Evolutionary conservation across 2,888 invertebrate genomes (phyloP).

Genomic region (Drosophila kanekoi): DNA sequence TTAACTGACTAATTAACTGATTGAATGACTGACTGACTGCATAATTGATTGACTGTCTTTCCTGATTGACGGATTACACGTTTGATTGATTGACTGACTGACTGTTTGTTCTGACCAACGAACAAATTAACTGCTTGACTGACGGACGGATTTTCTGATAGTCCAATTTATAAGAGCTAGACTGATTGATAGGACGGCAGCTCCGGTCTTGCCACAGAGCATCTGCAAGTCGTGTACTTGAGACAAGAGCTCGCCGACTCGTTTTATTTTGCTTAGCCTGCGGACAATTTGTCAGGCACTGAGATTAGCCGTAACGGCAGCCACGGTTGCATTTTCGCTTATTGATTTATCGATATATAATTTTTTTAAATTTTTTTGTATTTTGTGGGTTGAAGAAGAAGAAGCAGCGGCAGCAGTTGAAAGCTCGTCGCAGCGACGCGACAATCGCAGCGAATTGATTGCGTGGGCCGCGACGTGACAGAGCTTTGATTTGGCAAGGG

Average conservation of each 20-base stretch:
- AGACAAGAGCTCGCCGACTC: not conserved
- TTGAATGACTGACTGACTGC: not conserved
- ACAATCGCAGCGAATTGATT: slow-evolving; percentile 56
- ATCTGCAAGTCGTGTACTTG: slow-evolving; percentile 14
- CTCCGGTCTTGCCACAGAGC: not conserved
- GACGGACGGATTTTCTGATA: too few species aligned
- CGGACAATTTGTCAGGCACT: slow-evolving; percentile 61
- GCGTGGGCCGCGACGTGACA: slow-evolving; percentile 50
- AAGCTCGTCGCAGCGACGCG: slow-evolving; percentile 35
- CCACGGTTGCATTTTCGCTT: slow-evolving; percentile 62
- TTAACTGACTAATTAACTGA: too few species aligned
- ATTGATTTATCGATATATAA: slow-evolving; percentile 65
- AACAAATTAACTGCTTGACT: not conserved
- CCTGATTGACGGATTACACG: not conserved
- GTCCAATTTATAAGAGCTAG: too few species aligned
- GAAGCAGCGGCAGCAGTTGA: slow-evolving; percentile 22
- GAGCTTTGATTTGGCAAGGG: slow-evolving; percentile 48
- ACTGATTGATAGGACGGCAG: not conserved
- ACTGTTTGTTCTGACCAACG: not conserved
- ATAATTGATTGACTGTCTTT: not conserved
- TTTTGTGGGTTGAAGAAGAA: slow-evolving; percentile 13
- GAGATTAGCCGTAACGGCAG: slow-evolving; percentile 57
- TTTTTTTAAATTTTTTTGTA: slow-evolving; percentile 11
- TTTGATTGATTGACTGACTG: not conserved
- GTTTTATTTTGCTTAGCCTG: slow-evolving; percentile 37